Percentiles rank a stretch among this genome's conserved stretches.
Conservation (phyloP, 2,888 invertebrate genomes). For the Polyommatus iphigenia region DNA sequence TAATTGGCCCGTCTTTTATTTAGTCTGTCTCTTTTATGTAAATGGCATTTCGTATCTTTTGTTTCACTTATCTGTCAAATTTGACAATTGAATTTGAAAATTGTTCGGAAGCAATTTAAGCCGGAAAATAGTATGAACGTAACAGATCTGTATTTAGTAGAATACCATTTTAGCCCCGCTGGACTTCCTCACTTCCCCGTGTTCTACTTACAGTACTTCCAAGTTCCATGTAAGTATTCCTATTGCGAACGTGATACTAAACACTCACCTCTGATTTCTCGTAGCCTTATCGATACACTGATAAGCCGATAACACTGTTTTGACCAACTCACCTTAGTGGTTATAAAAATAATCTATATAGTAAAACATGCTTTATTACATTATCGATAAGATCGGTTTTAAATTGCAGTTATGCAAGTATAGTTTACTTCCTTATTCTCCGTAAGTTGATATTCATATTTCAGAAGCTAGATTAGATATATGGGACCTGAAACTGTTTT, state of each 20-base stretch:
- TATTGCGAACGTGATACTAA: conserved; percentile 29
- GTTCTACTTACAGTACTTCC: neutral
- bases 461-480: neutral
- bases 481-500: neutral
- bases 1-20: too few relatives aligned
- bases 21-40: too few relatives aligned
- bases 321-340: conserved; percentile 46
- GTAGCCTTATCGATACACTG: conserved; percentile 55
- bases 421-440: conserved; percentile 20
- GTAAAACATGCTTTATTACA: neutral
- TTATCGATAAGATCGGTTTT: neutral
- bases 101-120: too few relatives aligned
- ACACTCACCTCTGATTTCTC: conserved; percentile 42
- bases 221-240: neutral
- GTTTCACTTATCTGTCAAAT: too few relatives aligned
- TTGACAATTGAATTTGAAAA: too few relatives aligned
- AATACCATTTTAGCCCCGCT: too few relatives aligned
- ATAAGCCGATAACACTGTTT: conserved; percentile 52
- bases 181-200: neutral
- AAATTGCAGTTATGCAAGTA: neutral
- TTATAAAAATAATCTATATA: conserved; percentile 35
- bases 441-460: neutral
- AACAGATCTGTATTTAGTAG: too few relatives aligned
- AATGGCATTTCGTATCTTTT: too few relatives aligned
- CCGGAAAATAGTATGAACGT: too few relatives aligned